Evolutionary conservation across 2,113 vertebrate species (phyloP).

Genomic region (Rallus limicola): DNA sequence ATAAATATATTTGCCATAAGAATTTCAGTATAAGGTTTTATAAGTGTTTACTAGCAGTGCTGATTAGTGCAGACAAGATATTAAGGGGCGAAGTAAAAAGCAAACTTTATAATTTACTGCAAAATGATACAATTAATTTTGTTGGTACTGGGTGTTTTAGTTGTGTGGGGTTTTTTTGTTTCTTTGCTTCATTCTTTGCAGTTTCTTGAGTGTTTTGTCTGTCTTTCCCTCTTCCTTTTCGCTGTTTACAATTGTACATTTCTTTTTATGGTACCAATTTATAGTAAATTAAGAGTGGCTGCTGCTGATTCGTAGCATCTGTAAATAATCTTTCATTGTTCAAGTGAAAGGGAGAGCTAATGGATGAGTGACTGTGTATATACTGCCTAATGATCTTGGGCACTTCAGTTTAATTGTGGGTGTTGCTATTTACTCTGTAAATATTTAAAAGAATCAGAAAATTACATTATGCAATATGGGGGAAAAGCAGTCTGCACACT

Average conservation of each 20-base stretch:
- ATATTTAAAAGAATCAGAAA: background rate
- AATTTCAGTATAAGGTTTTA: background rate
- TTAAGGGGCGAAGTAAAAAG: background rate
- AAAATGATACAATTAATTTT: background rate
- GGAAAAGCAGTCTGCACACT: background rate
- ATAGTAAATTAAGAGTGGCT: background rate
- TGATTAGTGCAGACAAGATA: background rate
- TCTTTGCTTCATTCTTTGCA: background rate
- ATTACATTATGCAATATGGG: background rate
- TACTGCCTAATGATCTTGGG: background rate
- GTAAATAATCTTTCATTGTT: slow-evolving; percentile 13
- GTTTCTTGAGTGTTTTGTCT: background rate
- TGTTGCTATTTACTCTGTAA: background rate
- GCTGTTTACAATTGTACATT: background rate
- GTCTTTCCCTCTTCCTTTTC: background rate
- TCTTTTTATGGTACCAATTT: background rate
- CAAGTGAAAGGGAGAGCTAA: background rate
- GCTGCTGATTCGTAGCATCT: background rate
- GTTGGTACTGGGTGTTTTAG: background rate
- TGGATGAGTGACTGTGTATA: background rate
- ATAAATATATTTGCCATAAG: background rate
- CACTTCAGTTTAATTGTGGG: background rate
- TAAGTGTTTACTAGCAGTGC: background rate
- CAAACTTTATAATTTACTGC: background rate
- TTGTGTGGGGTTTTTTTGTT: background rate